Base-by-base conservation (phyloP, 2,888 invertebrate species). In the Eledona agricola region DNA sequence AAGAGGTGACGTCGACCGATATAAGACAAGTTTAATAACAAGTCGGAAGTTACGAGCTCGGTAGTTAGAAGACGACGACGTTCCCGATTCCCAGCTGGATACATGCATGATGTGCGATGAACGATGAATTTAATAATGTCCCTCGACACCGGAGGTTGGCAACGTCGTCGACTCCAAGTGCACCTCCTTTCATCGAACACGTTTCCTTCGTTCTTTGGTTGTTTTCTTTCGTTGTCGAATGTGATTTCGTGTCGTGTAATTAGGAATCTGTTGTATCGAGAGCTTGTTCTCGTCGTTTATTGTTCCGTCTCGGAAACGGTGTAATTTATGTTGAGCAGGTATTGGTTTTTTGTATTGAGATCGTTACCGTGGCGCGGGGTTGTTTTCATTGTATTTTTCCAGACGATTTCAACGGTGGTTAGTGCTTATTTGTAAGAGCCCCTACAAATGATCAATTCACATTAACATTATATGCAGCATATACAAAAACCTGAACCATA, bases 51-150 rank as follows among this genome's bases (percentile, higher is more conserved):
- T 46, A 34, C 16, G 25, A 20, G 26, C 47, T 16, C 23, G 37
- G 20, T 47, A 47, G 47, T 47, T 47, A 47, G 37, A 28, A 6
- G 29, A 29, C 31, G 15, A 28, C 9, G 29, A 29, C 31, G 15
- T 29, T 37, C 47, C 28, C 28, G 13, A 47, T 29, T 47, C 37
- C 15, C 37, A 6, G 26, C 13, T 28, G 35, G 37, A 47, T 47
- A 37, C 37, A 47, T 47, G 17, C 47, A 47, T 37, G 46, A 46
- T 46, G 46, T 46, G 46, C 46, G 46, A 46, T 46, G 47, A 47
- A 47, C 47, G 47, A 47, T 47, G 47, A 47, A 37, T 47, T 47
- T 47, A 47, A 47, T 47, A 47, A 47, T 47, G 47, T 47, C 47
- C 37, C 47, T 37, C 22, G 47, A 47, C 47, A 12, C 29, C 12